Conservation (phyloP, 2,888 invertebrate species). For the Chelonus formosanus region DNA sequence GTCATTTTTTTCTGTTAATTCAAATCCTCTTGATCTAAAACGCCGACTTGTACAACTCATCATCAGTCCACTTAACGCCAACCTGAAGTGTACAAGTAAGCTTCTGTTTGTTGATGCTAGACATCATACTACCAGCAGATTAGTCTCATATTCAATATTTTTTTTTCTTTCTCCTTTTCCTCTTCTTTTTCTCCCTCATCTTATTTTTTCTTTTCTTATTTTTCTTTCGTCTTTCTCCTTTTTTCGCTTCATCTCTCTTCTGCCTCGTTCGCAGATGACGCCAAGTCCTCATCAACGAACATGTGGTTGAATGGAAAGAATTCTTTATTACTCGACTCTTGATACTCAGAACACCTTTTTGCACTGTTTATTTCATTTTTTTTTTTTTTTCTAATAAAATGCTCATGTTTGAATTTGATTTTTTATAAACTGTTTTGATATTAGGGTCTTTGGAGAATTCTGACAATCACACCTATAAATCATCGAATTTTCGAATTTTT, state of each 20-base stretch:
- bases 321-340: conserved; percentile 3
- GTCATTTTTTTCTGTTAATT: background rate
- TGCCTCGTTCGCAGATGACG: conserved; percentile 9
- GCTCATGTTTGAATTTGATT: no score
- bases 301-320: background rate
- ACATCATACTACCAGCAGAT: conserved; percentile 7
- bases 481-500: conserved; percentile 63
- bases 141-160: background rate
- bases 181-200: conserved; percentile 3
- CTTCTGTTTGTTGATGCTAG: conserved; percentile 41
- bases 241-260: background rate
- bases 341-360: conserved; percentile 2
- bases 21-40: background rate
- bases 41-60: background rate
- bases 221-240: background rate
- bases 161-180: background rate
- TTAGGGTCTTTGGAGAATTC: background rate
- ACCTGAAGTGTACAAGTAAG: conserved; percentile 35
- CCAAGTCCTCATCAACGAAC: conserved; percentile 3
- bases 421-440: background rate
- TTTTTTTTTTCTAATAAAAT: no score
- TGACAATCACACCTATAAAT: conserved; percentile 52
- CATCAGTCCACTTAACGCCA: conserved; percentile 34
- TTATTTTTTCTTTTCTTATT: background rate
- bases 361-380: background rate